phyloP scores from a whole-genome alignment of 2,113 vertebrate genomes.

The Semicossyphus pulcher region DNA sequence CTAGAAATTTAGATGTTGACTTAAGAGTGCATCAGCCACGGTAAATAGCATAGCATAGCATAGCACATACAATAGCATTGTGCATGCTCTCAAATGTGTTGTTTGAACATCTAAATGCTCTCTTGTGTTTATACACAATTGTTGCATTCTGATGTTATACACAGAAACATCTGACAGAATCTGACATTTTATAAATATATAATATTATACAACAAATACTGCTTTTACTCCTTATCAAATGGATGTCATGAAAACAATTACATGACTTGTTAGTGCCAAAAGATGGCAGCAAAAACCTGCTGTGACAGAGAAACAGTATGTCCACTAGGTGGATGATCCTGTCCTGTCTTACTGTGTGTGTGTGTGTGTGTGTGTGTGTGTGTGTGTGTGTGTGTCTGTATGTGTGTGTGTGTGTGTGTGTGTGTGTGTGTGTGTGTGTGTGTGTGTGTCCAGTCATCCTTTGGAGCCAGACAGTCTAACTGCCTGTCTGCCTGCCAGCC shows the following conservation, averaged over 20 bases:
- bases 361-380: neutral
- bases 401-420: slow-evolving; percentile 12
- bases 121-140: too few relatives aligned
- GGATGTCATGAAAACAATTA: neutral
- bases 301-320: neutral
- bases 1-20: too few relatives aligned
- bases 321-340: too few relatives aligned
- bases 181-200: too few relatives aligned
- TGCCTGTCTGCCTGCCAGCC: slow-evolving; percentile 16
- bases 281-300: slow-evolving; percentile 66
- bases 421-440: slow-evolving; percentile 4
- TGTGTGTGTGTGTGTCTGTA: neutral
- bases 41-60: too few relatives aligned
- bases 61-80: too few relatives aligned
- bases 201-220: too few relatives aligned
- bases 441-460: slow-evolving; percentile 7
- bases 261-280: slow-evolving; percentile 25
- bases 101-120: too few relatives aligned
- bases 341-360: slow-evolving; percentile 19
- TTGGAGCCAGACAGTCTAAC: slow-evolving; percentile 22
- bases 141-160: too few relatives aligned
- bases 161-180: too few relatives aligned
- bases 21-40: too few relatives aligned
- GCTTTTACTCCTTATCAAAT: neutral
- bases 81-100: too few relatives aligned